These are phyloP conservation scores for Timema podura DNA, from an alignment of 2,888 invertebrate genomes.

Conservation along the genomic window DNA sequence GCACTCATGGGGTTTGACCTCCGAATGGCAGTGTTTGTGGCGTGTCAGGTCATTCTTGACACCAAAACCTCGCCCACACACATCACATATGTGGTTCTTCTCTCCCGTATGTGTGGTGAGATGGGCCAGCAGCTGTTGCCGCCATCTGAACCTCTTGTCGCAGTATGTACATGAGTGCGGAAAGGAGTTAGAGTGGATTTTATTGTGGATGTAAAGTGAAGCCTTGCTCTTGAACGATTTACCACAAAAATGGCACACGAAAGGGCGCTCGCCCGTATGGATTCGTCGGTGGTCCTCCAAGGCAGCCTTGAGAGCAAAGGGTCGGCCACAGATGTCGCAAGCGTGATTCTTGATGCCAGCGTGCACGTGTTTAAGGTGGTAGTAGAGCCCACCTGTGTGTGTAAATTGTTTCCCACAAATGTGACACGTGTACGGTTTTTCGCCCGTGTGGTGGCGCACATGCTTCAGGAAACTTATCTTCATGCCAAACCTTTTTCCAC, in stretches of 20 bases:
- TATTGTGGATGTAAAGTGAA: conserved; percentile 58
- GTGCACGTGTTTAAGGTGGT: conserved; percentile 53
- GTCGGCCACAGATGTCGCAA: conserved; percentile 49
- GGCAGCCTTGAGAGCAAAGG: conserved; percentile 50
- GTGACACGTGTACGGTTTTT: conserved; percentile 62
- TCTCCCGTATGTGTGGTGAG: conserved; percentile 54
- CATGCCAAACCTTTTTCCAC: conserved; percentile 21
- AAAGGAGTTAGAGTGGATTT: conserved; percentile 54
- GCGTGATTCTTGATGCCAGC: conserved; percentile 46
- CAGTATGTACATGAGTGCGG: conserved; percentile 58
- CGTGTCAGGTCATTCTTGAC: conserved; percentile 27
- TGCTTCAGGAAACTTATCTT: conserved; percentile 41
- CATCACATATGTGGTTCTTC: conserved; percentile 49
- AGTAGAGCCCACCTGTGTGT: conserved; percentile 55
- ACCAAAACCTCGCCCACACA: conserved; percentile 45
- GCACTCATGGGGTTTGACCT: conserved; percentile 41
- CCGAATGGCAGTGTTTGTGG: conserved; percentile 51
- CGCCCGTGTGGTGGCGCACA: conserved; percentile 50
- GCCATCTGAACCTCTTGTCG: conserved; percentile 51
- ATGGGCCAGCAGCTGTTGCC: conserved; percentile 53
- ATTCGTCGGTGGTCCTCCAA: conserved; percentile 44
- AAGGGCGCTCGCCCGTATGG: conserved; percentile 43
- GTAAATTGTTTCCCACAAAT: conserved; percentile 63
- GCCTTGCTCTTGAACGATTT: conserved; percentile 61
- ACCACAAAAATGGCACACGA: conserved; percentile 47